Conservation (phyloP, 2,888 invertebrate genomes). For the Tetheella fluctuosa region DNA sequence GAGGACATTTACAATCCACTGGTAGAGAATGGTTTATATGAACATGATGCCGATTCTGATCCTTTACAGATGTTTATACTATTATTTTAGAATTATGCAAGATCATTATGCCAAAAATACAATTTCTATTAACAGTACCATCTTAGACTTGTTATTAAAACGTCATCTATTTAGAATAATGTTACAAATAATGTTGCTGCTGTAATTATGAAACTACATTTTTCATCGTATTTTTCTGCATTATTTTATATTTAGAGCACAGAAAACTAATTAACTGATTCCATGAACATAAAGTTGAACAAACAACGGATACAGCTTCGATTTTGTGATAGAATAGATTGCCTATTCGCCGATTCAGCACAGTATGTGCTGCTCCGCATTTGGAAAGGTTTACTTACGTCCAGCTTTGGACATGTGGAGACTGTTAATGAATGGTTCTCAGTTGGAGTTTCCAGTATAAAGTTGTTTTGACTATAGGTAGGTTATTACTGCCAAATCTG, state of each 20-base stretch:
- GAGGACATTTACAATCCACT: background rate
- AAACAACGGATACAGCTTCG: constrained; percentile 3
- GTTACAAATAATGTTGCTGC: too few relatives aligned
- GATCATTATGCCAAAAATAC: background rate
- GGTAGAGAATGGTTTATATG: background rate
- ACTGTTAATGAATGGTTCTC: constrained; percentile 11
- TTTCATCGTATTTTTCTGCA: too few relatives aligned
- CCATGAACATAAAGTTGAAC: constrained; percentile 9
- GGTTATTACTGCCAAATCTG: background rate
- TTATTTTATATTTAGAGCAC: too few relatives aligned
- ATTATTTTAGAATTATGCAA: background rate
- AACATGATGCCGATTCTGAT: background rate
- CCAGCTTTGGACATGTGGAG: constrained; percentile 20
- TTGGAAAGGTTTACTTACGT: constrained; percentile 25
- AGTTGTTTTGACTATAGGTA: background rate
- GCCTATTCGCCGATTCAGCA: background rate
- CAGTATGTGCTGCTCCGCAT: constrained; percentile 27
- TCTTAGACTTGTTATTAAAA: too few relatives aligned
- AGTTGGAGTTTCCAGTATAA: constrained; percentile 8
- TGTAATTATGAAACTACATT: too few relatives aligned
- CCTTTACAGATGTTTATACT: background rate
- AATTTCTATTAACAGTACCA: background rate
- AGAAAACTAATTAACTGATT: background rate
- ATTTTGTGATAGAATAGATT: background rate
- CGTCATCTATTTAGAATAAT: too few relatives aligned